Percentiles rank a stretch among this genome's conserved stretches.
Conservation (phyloP, 35 echinoderm and acorn worm genomes). For the Chiridota heheva region DNA sequence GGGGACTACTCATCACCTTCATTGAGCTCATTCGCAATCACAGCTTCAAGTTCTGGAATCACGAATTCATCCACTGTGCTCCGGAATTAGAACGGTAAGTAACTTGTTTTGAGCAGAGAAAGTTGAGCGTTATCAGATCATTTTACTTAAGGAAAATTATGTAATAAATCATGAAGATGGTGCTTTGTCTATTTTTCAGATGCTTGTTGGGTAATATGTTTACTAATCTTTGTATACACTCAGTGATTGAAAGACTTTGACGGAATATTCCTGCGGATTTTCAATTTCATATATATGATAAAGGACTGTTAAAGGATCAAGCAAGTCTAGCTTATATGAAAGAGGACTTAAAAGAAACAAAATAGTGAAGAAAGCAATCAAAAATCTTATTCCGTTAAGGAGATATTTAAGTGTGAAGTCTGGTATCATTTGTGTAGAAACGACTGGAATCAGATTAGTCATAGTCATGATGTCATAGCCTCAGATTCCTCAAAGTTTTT, state of each 20-base stretch:
- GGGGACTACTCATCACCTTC: slow-evolving; percentile 96
- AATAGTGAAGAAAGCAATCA: too few species aligned
- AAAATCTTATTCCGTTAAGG: too few species aligned
- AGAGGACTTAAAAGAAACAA: too few species aligned
- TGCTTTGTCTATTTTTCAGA: not conserved
- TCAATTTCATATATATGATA: too few species aligned
- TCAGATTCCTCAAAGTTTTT: too few species aligned
- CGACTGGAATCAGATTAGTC: too few species aligned
- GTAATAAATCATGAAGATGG: not conserved
- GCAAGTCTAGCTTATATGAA: too few species aligned
- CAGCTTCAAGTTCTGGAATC: slow-evolving; percentile 98
- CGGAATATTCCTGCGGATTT: too few species aligned
- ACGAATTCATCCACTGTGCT: slow-evolving; percentile 96
- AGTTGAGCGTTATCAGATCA: not conserved
- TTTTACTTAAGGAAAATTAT: not conserved
- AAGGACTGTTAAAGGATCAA: too few species aligned
- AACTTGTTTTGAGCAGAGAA: not conserved
- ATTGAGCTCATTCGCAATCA: slow-evolving; percentile 96
- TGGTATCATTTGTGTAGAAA: too few species aligned
- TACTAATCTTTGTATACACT: not conserved
- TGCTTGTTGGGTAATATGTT: not conserved
- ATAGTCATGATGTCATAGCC: too few species aligned
- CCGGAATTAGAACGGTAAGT: slow-evolving; percentile 98
- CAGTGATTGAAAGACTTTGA: not conserved
- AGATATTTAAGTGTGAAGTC: too few species aligned